Evolutionary conservation across 2,888 invertebrate genomes (phyloP).

Genomic region (Oconnorella tubifera): DNA sequence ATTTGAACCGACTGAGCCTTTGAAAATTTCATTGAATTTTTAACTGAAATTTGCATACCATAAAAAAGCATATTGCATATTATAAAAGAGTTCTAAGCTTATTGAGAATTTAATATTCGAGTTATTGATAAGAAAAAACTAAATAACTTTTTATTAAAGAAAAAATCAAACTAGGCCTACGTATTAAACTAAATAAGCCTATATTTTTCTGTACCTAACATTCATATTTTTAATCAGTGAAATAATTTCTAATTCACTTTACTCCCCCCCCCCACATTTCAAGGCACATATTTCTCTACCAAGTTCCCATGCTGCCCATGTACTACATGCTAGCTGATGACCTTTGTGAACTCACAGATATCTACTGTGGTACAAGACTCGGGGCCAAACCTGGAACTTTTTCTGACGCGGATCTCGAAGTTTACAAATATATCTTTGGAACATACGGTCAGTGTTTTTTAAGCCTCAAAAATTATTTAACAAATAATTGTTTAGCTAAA

Average conservation of each 20-base stretch:
- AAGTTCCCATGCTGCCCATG: not conserved
- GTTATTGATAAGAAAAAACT: too few relatives aligned
- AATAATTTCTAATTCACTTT: not conserved
- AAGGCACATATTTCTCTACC: not conserved
- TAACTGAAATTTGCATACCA: too few relatives aligned
- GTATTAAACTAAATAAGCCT: too few relatives aligned
- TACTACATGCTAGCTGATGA: not conserved
- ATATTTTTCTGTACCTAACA: not conserved
- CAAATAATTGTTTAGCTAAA: too few relatives aligned
- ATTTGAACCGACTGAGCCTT: too few relatives aligned
- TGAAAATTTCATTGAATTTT: too few relatives aligned
- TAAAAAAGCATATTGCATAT: too few relatives aligned
- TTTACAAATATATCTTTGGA: constrained; percentile 72
- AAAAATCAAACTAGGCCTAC: too few relatives aligned
- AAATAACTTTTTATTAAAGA: too few relatives aligned
- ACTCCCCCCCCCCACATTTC: not conserved
- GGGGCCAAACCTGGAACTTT: constrained; percentile 38
- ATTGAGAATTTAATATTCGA: too few relatives aligned
- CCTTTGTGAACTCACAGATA: not conserved
- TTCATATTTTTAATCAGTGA: not conserved
- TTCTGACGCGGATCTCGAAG: constrained; percentile 66
- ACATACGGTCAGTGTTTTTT: constrained; percentile 61
- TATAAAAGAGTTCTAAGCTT: too few relatives aligned
- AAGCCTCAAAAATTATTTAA: too few relatives aligned
- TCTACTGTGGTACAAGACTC: not conserved